phyloP scores from a whole-genome alignment of 2,113 vertebrate genomes.

The Heterochromis multidens region DNA sequence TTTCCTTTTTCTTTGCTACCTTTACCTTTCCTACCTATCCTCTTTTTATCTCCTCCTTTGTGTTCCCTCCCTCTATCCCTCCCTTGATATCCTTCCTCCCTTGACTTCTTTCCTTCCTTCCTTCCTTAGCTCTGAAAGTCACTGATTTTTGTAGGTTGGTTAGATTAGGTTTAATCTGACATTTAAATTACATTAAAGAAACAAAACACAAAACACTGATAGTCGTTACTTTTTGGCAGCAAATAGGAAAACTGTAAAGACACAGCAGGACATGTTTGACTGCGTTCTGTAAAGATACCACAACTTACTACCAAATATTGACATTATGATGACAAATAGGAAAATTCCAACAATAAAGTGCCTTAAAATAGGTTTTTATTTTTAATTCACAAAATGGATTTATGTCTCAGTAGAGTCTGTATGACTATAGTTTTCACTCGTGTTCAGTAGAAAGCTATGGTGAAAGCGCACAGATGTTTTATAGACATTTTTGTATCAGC shows the following conservation, averaged over 20 bases:
- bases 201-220: background rate
- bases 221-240: background rate
- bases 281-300: background rate
- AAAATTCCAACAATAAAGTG: background rate
- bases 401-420: background rate
- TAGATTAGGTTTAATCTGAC: background rate
- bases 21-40: too few relatives aligned
- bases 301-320: background rate
- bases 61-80: background rate
- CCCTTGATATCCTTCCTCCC: background rate
- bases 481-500: background rate
- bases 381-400: background rate
- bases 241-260: background rate
- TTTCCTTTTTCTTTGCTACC: too few relatives aligned
- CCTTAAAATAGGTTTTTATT: too few relatives aligned
- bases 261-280: background rate
- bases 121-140: background rate
- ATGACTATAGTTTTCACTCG: background rate
- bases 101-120: background rate
- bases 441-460: background rate
- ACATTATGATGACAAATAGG: background rate
- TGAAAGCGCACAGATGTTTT: background rate
- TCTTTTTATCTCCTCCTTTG: background rate
- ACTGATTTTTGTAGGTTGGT: too few relatives aligned
- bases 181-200: background rate